A percentile compares a stretch with the other conserved stretches of the same genome.
Evolutionary conservation across 1,140 invertebrate species (phyloP).

Genomic region (Drosophila gunungcola): DNA sequence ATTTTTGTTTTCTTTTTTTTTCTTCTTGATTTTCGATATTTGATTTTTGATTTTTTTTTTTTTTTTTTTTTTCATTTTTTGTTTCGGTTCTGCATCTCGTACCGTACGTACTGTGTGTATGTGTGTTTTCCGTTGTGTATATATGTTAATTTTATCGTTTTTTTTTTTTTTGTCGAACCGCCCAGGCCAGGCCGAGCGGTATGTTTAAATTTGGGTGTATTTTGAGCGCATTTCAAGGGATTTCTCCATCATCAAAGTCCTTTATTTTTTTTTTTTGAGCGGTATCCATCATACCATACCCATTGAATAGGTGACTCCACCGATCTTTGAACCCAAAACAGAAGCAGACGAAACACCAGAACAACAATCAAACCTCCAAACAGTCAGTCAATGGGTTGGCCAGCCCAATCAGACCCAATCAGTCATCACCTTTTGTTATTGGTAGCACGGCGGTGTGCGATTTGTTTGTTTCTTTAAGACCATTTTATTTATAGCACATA

Average conservation of each 20-base stretch:
- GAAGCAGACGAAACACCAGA: conserved; percentile 25
- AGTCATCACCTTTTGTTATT: conserved; percentile 6
- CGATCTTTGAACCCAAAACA: not conserved
- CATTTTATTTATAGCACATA: conserved; percentile 71
- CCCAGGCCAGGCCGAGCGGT: conserved; percentile 59
- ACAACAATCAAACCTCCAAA: conserved; percentile 34
- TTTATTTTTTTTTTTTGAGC: too few relatives aligned
- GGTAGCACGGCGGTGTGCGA: not conserved
- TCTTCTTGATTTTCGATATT: conserved; percentile 19
- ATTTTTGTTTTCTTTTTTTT: conserved; percentile 32
- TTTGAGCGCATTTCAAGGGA: conserved; percentile 14
- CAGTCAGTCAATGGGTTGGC: conserved; percentile 22
- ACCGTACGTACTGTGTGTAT: conserved; percentile 17
- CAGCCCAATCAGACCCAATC: conserved; percentile 4
- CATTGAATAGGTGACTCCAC: conserved; percentile 4
- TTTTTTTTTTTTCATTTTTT: conserved; percentile 36
- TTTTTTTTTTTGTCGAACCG: conserved; percentile 21
- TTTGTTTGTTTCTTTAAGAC: conserved; percentile 37
- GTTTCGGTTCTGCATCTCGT: conserved; percentile 40
- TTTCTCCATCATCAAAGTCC: not conserved
- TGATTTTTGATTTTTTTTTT: too few relatives aligned
- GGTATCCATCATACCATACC: not conserved
- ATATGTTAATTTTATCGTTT: conserved; percentile 14
- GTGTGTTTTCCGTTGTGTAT: conserved; percentile 23
- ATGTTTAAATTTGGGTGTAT: conserved; percentile 33